Conservation (phyloP, 2,113 vertebrate species). For the Petaurus breviceps region DNA sequence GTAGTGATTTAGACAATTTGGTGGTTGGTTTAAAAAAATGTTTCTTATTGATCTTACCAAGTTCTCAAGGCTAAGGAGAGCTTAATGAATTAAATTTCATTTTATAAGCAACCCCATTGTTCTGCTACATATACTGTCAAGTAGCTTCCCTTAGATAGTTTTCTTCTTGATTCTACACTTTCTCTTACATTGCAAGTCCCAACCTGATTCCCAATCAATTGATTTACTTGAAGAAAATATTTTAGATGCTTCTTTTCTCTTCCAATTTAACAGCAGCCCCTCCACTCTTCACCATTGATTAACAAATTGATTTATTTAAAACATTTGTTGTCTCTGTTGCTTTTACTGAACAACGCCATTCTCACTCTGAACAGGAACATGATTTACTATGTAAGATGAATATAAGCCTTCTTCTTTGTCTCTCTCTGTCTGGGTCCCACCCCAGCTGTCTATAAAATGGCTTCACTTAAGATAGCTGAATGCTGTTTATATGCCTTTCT, state of each 20-base stretch:
- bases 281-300: conserved; percentile 61
- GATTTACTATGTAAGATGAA: conserved; percentile 75
- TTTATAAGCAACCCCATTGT: neutral
- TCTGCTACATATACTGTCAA: conserved; percentile 35
- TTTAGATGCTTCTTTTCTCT: conserved; percentile 26
- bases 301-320: conserved; percentile 78
- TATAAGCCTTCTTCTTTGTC: conserved; percentile 74
- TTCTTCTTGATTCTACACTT: conserved; percentile 43
- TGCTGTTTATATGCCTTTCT: conserved; percentile 72
- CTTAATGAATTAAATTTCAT: conserved; percentile 31
- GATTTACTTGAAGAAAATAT: conserved; percentile 60
- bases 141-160: conserved; percentile 54
- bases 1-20: conserved; percentile 27
- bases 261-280: neutral
- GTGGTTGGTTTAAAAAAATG: neutral
- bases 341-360: conserved; percentile 57
- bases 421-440: conserved; percentile 70
- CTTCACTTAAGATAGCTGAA: conserved; percentile 74
- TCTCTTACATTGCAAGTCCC: conserved; percentile 40
- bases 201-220: conserved; percentile 36
- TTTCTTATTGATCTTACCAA: neutral
- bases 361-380: conserved; percentile 50
- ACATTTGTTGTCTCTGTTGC: conserved; percentile 56
- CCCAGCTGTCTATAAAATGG: conserved; percentile 80
- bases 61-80: conserved; percentile 55